Evolutionary conservation across 2,113 vertebrate species (phyloP), one percentile per base, ranked within the genome.

Genomic region (Hippocampus barbouri): DNA sequence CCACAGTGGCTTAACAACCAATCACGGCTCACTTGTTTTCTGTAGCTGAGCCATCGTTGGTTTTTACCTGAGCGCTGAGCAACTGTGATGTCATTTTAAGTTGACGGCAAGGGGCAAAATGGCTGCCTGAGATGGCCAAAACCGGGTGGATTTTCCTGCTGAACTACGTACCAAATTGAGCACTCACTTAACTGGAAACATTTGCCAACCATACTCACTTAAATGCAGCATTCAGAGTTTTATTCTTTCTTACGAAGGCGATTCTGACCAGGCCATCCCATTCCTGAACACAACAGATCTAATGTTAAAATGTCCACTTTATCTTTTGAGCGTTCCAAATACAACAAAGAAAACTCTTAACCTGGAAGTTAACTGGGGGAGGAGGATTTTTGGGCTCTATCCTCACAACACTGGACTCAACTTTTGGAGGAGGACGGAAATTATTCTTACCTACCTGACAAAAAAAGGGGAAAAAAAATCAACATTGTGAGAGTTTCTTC

Each of bases 181-280:
- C 45, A 11, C 45, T 47, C 45, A 15, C 5, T 34, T 3, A 10
- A 47, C 8, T 4, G 12, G 9, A 9, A 23, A 56, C 2, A 1
- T 30, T 53, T 47, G 20, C 34, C 43, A 9, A 4, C n/a, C 66
- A 6, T 66, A 93, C 97, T 95, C 92, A 99, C 97, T 98, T 99
- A 88, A 99, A 99, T 63, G 91, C 92, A 72, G 97, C 94, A 41
- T 83, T 92, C 0, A 99, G 92, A 2, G 96, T 99, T 93, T 99
- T 99, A 90, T 99, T 99, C 90, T 99, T 99, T 82, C 97, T 93
- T 66, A 99, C 94, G 82, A 99, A 99, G n/a, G 96, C 95, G 82
- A 99, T 97, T 89, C 97, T 92, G 75, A 99, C 95, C 61, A 99
- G 91, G 75, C 97, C 97, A 68, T 98, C 97, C 97, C 97, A 99